Percentiles rank a stretch among this genome's conserved stretches.
phyloP scores from a whole-genome alignment of 2,113 vertebrate species.

The Corythoichthys intestinalis region DNA sequence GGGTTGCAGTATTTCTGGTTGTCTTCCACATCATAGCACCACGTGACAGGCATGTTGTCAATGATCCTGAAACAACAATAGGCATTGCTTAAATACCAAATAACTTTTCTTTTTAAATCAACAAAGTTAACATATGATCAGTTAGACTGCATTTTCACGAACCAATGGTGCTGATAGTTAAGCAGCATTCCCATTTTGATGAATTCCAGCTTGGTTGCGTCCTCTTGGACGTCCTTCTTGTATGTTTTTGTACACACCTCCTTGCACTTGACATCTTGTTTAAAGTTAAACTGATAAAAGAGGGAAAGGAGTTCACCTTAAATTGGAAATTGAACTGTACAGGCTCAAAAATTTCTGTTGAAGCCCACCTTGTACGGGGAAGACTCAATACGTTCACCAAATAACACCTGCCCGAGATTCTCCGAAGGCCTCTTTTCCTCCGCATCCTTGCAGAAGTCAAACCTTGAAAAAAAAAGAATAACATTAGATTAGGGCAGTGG shows the following conservation, averaged over 20 bases:
- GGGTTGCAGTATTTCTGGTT: conserved; percentile 93
- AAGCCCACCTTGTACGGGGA: conserved; percentile 90
- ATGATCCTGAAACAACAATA: conserved; percentile 81
- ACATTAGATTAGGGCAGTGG: background rate
- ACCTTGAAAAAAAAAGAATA: conserved; percentile 68
- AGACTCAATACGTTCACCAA: conserved; percentile 94
- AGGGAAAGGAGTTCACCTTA: background rate
- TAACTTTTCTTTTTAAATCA: background rate
- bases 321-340: background rate
- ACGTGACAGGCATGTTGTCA: conserved; percentile 98
- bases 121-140: background rate
- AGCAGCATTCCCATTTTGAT: conserved; percentile 77
- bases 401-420: conserved; percentile 97
- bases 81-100: background rate
- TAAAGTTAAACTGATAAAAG: conserved; percentile 66
- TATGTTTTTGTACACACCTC: conserved; percentile 65
- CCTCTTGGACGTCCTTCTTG: conserved; percentile 34
- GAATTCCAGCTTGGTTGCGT: conserved; percentile 66
- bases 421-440: conserved; percentile 89
- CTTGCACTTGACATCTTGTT: conserved; percentile 47
- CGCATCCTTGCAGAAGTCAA: conserved; percentile 91
- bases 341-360: background rate
- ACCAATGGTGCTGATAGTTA: conserved; percentile 81
- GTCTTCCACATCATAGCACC: conserved; percentile 96
- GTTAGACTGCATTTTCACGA: conserved; percentile 14